Percentiles rank a stretch among this genome's conserved stretches.
These are phyloP conservation scores for Pterobdella sp. DNA, from an alignment of 2,888 invertebrate genomes.

Conservation along the genomic window DNA sequence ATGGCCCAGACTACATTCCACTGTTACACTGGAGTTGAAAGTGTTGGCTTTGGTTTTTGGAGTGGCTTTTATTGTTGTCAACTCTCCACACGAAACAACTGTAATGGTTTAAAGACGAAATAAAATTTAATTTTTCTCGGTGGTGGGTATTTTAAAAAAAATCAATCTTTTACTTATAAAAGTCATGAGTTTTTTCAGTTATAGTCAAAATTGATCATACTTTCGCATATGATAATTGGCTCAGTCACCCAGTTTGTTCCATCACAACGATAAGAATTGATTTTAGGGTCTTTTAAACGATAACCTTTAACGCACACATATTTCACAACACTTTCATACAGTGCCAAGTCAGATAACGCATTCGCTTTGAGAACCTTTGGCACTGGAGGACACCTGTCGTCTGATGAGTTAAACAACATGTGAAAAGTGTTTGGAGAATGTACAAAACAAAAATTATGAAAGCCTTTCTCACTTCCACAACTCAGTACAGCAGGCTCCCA, in stretches of 20 bases:
- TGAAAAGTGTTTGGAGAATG: neutral
- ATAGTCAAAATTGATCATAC: no score
- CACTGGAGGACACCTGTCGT: constrained; percentile 25
- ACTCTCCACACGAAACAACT: constrained; percentile 7
- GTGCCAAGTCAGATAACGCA: neutral
- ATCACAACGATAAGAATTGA: constrained; percentile 7
- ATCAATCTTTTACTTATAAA: neutral
- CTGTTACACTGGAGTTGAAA: constrained; percentile 7
- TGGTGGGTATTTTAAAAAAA: neutral
- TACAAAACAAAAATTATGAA: neutral
- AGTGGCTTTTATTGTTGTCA: neutral
- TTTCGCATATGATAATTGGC: constrained; percentile 5
- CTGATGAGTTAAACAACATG: neutral
- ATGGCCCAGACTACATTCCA: constrained; percentile 19
- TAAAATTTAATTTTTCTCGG: neutral
- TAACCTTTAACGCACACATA: constrained; percentile 22
- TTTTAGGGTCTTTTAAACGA: neutral
- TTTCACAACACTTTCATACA: neutral
- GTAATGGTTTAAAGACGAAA: neutral
- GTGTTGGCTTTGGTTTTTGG: neutral
- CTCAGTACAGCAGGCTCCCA: neutral
- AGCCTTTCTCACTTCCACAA: neutral
- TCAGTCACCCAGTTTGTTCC: constrained; percentile 20
- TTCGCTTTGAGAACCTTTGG: constrained; percentile 9
- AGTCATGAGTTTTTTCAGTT: neutral